Percentiles rank a stretch among this genome's conserved stretches.
phyloP scores from a whole-genome alignment of 2,113 vertebrate genomes.

The Petrocephalus microphthalmus region DNA sequence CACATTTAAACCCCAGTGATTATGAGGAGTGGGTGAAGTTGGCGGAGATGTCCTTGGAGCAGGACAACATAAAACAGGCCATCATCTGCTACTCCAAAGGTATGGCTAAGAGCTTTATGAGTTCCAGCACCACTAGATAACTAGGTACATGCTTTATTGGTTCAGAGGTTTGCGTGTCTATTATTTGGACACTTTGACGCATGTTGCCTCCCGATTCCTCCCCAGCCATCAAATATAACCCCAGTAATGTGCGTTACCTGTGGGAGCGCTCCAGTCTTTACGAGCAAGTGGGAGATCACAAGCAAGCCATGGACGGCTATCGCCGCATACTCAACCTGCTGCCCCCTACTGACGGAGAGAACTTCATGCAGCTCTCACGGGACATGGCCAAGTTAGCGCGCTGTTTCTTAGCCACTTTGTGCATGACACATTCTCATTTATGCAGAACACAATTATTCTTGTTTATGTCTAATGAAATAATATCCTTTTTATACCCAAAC shows the following conservation, averaged over 20 bases:
- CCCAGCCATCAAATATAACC: conserved; percentile 84
- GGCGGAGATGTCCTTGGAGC: conserved; percentile 94
- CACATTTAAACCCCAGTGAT: conserved; percentile 92
- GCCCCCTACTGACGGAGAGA: conserved; percentile 80
- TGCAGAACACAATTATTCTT: too few species aligned
- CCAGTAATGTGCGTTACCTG: conserved; percentile 87
- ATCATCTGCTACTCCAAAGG: conserved; percentile 95
- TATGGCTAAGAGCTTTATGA: conserved; percentile 34
- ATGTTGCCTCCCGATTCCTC: background rate
- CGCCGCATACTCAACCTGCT: conserved; percentile 82
- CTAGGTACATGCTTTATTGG: background rate
- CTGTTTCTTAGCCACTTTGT: background rate
- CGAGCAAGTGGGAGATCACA: conserved; percentile 88
- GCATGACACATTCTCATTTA: background rate
- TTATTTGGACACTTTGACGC: background rate
- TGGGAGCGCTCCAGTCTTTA: conserved; percentile 93
- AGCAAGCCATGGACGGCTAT: conserved; percentile 94
- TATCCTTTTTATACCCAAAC: too few species aligned
- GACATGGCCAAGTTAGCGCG: conserved; percentile 91
- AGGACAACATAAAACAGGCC: conserved; percentile 92
- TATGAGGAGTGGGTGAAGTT: conserved; percentile 92
- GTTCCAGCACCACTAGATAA: background rate
- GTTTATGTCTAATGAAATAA: too few species aligned
- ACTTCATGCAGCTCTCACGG: conserved; percentile 91
- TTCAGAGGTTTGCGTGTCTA: background rate